Percentiles rank a stretch among this genome's conserved stretches.
These are phyloP conservation scores for Montipora foliosa DNA, from an alignment of 64 coral and sea anemone species.

Conservation along the genomic window DNA sequence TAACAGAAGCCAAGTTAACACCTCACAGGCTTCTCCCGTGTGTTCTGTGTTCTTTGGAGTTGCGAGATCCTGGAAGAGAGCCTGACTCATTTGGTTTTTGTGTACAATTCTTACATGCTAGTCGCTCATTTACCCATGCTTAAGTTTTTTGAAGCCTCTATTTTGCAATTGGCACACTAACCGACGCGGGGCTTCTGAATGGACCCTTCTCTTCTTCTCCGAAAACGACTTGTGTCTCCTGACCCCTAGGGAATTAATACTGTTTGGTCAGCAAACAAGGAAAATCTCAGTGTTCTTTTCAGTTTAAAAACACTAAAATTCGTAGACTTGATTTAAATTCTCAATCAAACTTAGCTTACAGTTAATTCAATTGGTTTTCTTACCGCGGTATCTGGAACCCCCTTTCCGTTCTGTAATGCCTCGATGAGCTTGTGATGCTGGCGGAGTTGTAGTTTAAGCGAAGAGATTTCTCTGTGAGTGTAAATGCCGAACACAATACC, in stretches of 20 bases:
- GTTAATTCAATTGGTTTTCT: neutral
- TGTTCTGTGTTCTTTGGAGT: too few species aligned
- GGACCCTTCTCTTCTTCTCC: neutral
- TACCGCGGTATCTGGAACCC: neutral
- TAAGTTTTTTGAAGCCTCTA: neutral
- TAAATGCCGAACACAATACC: conserved; percentile 25
- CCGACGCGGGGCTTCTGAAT: neutral
- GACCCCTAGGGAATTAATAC: neutral
- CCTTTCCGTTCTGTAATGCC: neutral
- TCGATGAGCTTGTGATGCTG: conserved; percentile 6
- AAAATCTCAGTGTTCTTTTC: neutral
- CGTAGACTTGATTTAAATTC: neutral
- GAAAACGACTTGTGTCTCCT: neutral
- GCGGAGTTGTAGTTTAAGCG: conserved; percentile 5
- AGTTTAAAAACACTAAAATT: neutral
- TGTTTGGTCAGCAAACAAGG: neutral
- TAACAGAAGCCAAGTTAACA: too few species aligned
- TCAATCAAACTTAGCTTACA: neutral
- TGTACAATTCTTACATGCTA: neutral
- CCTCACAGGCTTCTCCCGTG: too few species aligned
- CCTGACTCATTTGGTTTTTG: neutral
- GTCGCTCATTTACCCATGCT: neutral
- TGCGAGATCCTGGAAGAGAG: too few species aligned
- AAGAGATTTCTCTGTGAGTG: conserved; percentile 33
- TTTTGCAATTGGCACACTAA: neutral